Conservation (phyloP, 1,140 invertebrate species). For the Cyclina sinensis region DNA sequence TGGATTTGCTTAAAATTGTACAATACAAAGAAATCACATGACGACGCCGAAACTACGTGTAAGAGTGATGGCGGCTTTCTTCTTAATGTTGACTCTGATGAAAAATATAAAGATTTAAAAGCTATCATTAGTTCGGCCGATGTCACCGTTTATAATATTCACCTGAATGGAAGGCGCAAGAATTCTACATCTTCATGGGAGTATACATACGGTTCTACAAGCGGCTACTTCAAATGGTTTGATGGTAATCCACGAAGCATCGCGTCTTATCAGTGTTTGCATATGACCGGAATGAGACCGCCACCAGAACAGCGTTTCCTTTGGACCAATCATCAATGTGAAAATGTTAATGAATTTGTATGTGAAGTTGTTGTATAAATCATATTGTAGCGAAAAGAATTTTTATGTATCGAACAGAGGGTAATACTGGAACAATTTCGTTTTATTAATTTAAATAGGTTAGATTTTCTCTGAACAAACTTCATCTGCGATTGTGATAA, state of each 20-base stretch:
- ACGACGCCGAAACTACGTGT: neutral
- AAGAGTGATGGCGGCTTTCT: neutral
- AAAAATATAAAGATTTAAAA: neutral
- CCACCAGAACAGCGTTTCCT: neutral
- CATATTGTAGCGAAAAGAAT: no score
- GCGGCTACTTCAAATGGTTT: neutral
- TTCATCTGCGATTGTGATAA: no score
- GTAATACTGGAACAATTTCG: no score
- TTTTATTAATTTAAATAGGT: no score
- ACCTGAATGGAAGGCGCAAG: neutral
- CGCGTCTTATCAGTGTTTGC: neutral
- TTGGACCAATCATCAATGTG: neutral
- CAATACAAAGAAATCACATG: neutral
- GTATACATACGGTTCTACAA: neutral
- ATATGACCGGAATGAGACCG: neutral
- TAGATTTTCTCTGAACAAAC: no score
- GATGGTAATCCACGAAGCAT: neutral
- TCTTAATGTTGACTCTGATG: neutral
- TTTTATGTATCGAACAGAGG: no score
- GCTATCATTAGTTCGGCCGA: neutral
- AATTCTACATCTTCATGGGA: neutral
- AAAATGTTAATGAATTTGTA: neutral
- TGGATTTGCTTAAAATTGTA: slow-evolving; percentile 3
- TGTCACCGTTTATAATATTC: neutral
- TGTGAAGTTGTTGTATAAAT: no score